phyloP scores from a whole-genome alignment of 2,797 vertebrate genomes.

The Tenualosa thibaudeaui region DNA sequence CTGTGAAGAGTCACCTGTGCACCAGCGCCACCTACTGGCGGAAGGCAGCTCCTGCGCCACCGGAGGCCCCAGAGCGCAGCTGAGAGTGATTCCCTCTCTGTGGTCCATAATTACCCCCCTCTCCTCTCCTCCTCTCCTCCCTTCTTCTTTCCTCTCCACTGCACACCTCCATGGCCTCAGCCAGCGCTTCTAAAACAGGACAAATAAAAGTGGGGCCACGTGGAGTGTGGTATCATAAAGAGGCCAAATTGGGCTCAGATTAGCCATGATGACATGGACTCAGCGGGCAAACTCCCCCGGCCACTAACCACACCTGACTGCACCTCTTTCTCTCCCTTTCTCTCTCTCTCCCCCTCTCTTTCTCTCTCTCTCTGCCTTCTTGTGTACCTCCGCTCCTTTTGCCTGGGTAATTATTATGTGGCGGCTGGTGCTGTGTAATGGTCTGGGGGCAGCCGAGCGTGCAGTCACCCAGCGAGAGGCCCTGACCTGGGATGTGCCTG shows the following conservation, averaged over 20 bases:
- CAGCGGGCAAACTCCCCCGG: constrained; percentile 20
- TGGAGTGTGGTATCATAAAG: neutral
- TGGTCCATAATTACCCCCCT: neutral
- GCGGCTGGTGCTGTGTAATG: constrained; percentile 60
- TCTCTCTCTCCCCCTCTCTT: neutral
- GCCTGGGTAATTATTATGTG: constrained; percentile 51
- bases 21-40: constrained; percentile 68
- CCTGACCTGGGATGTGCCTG: constrained; percentile 58
- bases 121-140: neutral
- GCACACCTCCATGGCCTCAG: neutral
- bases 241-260: constrained; percentile 14
- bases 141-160: neutral
- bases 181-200: neutral
- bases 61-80: neutral
- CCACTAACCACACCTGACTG: neutral
- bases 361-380: neutral
- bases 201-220: constrained; percentile 22
- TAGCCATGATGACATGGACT: constrained; percentile 30
- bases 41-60: constrained; percentile 24
- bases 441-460: constrained; percentile 57
- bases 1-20: constrained; percentile 47
- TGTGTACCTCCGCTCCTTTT: neutral
- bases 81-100: neutral
- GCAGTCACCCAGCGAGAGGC: constrained; percentile 58
- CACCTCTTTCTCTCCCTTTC: neutral